Conservation (phyloP, 2,888 invertebrate species). For the Rhingia campestris region DNA sequence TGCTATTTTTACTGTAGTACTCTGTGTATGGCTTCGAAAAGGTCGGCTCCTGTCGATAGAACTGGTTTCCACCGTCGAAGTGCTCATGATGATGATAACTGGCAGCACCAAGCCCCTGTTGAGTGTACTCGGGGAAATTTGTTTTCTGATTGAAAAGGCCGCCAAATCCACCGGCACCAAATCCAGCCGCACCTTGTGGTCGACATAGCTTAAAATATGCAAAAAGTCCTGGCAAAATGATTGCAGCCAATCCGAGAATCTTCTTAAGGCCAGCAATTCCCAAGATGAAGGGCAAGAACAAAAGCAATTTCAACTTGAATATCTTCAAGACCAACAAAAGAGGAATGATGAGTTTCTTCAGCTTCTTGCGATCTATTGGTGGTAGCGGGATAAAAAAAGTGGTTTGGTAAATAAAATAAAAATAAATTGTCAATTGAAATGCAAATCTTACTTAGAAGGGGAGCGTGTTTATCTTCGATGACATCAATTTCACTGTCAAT, state of each 20-base stretch:
- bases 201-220: conserved; percentile 94
- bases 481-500: conserved; percentile 92
- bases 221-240: conserved; percentile 90
- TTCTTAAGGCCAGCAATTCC: conserved; percentile 94
- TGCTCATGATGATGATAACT: conserved; percentile 84
- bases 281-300: conserved; percentile 92
- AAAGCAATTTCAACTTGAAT: conserved; percentile 91
- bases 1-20: conserved; percentile 83
- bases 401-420: conserved; percentile 25
- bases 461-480: conserved; percentile 91
- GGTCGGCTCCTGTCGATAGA: conserved; percentile 79
- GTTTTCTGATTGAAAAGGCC: conserved; percentile 79
- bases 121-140: conserved; percentile 86
- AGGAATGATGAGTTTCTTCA: conserved; percentile 92
- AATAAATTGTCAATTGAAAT: neutral
- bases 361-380: conserved; percentile 88
- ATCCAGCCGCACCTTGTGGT: conserved; percentile 85
- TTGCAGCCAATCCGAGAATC: conserved; percentile 90
- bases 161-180: conserved; percentile 80
- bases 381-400: neutral
- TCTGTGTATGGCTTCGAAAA: conserved; percentile 82
- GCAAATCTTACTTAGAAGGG: conserved; percentile 89
- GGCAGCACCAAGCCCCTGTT: conserved; percentile 89
- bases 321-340: conserved; percentile 91
- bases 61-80: conserved; percentile 77